A percentile compares a stretch with the other conserved stretches of the same genome.
These are phyloP conservation scores for Heloderma charlesbogerti DNA, from an alignment of 2,113 vertebrate genomes.

Conservation along the genomic window DNA sequence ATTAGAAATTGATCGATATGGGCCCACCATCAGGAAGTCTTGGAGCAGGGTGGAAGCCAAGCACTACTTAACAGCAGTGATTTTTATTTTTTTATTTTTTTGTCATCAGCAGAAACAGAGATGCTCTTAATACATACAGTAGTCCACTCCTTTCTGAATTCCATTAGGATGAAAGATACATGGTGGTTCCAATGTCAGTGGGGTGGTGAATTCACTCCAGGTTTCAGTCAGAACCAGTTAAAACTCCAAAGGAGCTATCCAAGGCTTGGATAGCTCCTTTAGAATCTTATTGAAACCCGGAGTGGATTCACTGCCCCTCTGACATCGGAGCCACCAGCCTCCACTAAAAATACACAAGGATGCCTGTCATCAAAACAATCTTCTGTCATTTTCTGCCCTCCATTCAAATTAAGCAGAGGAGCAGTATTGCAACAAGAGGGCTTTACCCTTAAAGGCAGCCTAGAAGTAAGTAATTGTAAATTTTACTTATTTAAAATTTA, in stretches of 20 bases:
- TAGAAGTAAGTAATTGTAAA: too few species aligned
- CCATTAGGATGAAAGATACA: neutral
- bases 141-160: neutral
- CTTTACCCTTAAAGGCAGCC: too few species aligned
- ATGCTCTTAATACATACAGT: neutral
- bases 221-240: too few species aligned
- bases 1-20: conserved; percentile 36
- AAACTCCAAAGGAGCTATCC: too few species aligned
- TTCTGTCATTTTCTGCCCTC: neutral
- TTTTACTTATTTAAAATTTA: too few species aligned
- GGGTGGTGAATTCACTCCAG: too few species aligned
- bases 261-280: too few species aligned
- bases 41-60: conserved; percentile 6
- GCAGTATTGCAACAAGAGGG: neutral
- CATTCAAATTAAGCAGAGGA: conserved; percentile 13
- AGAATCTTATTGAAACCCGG: too few species aligned
- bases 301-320: too few species aligned
- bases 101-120: neutral
- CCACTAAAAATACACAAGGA: too few species aligned
- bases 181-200: neutral
- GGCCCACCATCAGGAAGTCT: conserved; percentile 22
- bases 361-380: neutral
- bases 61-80: neutral
- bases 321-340: too few species aligned
- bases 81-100: too few species aligned